phyloP scores from a whole-genome alignment of 1,140 invertebrate species.

The Musca domestica region DNA sequence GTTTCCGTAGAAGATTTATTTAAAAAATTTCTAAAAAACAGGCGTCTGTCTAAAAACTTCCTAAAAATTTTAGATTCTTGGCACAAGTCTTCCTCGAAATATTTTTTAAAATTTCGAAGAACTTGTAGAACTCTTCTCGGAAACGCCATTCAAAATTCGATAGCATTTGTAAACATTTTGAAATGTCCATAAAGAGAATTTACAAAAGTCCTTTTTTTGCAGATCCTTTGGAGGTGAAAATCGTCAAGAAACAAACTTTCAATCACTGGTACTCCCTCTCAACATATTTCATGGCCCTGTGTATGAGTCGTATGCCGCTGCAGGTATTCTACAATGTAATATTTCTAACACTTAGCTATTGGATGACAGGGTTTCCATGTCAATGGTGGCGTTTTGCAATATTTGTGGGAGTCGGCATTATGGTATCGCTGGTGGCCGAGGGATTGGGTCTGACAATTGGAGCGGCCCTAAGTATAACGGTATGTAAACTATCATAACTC shows the following conservation, averaged over 20 bases:
- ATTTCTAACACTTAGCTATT: slow-evolving; percentile 61
- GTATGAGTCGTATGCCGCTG: slow-evolving; percentile 64
- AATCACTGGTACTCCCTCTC: slow-evolving; percentile 81
- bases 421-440: slow-evolving; percentile 62
- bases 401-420: slow-evolving; percentile 60
- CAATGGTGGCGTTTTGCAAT: slow-evolving; percentile 57
- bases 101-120: too few species aligned
- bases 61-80: too few species aligned
- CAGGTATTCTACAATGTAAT: slow-evolving; percentile 60
- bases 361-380: slow-evolving; percentile 61
- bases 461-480: slow-evolving; percentile 64
- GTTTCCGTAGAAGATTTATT: too few species aligned
- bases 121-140: too few species aligned
- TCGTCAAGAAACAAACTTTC: slow-evolving; percentile 77
- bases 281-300: slow-evolving; percentile 76
- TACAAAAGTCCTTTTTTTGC: slow-evolving; percentile 34
- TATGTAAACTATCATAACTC: slow-evolving; percentile 44
- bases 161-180: too few species aligned
- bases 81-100: too few species aligned
- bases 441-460: slow-evolving; percentile 65
- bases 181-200: background rate
- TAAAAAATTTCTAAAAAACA: too few species aligned
- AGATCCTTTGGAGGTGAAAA: slow-evolving; percentile 78
- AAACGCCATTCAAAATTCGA: too few species aligned
- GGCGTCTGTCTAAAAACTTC: too few species aligned